Base-by-base conservation (phyloP, 2,888 invertebrate species). In the Perizoma affinitatum region DNA sequence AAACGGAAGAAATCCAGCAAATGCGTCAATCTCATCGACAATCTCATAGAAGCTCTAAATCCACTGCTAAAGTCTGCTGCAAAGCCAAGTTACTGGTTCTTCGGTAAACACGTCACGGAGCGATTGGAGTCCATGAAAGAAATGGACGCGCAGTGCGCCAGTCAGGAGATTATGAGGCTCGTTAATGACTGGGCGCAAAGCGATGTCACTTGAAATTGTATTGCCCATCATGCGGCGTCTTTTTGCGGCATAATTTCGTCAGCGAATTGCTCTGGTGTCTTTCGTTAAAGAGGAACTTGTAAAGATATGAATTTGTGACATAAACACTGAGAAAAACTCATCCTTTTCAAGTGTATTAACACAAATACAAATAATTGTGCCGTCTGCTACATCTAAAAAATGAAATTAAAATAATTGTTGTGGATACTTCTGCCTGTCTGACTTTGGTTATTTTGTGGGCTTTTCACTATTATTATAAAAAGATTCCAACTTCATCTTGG, bases 71-170 rank as follows among this genome's bases (percentile, higher is more conserved):
- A 64, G 2, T 66, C 72, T 9, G 52, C 58, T 5, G 51, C 66
- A 1, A 67, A 73, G 5, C 63, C 58, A 35, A 74, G 65, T 8
- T 89, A 84, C 60, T 87, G 87, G 86, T 88, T 84, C 52, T 88
- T 91, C 35, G 87, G 90, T 0, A 84, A 80, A 64, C 90, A 91
- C 75, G 84, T 92, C 0, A 79, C 83, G 0, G 89, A 88, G 61
- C 73, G 82, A 54, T 65, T 92, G 4, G 86, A 85, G 57, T 65
- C 73, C 42, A 87, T 92, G 90, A 82, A 80, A 45, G 68, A 75
- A 34, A 54, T 73, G 0, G 86, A 92, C 58, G 84, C 90, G 0
- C 70, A 77, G 10, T 76, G 77, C 67, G 91, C 91, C 0, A 72
- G 78, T 52, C 62, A 66, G 33, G 83, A 85, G 4, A 91, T 92